Evolutionary conservation across 2,797 vertebrate species (phyloP).

Genomic region (Pteronotus mesoamericanus): DNA sequence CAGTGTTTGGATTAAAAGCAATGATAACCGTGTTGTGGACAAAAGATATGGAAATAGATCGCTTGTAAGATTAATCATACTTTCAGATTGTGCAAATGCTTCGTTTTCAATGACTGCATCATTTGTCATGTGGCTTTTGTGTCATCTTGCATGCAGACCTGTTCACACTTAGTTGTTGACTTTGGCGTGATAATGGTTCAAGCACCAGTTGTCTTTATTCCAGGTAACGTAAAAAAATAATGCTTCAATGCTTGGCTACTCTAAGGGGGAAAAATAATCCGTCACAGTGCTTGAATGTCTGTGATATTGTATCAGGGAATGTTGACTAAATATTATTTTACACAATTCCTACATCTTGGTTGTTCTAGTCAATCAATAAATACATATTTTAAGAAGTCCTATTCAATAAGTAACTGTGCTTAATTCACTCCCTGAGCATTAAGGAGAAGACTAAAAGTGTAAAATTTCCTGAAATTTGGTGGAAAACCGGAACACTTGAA

Average conservation of each 20-base stretch:
- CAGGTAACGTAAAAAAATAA: neutral
- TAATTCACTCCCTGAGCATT: neutral
- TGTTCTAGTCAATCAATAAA: neutral
- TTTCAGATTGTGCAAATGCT: conserved; percentile 61
- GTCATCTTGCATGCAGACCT: neutral
- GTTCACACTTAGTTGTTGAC: neutral
- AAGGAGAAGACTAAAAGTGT: neutral
- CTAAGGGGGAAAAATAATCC: neutral
- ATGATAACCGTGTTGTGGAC: neutral
- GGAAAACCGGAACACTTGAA: neutral
- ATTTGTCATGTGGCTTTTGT: neutral
- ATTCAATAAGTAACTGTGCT: neutral
- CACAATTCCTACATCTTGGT: neutral
- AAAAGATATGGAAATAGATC: conserved; percentile 60
- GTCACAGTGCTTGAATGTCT: neutral
- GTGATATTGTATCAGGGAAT: neutral
- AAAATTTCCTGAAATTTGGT: neutral
- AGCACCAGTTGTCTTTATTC: neutral
- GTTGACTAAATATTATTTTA: neutral
- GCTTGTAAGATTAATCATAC: conserved; percentile 53
- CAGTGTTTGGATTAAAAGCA: conserved; percentile 21
- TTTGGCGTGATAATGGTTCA: neutral
- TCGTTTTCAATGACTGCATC: conserved; percentile 49
- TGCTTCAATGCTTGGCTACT: neutral
- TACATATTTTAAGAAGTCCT: neutral